A percentile compares a stretch with the other conserved stretches of the same genome.
Evolutionary conservation across 1,140 invertebrate species (phyloP).

Genomic region (Lasaia peninsularis): DNA sequence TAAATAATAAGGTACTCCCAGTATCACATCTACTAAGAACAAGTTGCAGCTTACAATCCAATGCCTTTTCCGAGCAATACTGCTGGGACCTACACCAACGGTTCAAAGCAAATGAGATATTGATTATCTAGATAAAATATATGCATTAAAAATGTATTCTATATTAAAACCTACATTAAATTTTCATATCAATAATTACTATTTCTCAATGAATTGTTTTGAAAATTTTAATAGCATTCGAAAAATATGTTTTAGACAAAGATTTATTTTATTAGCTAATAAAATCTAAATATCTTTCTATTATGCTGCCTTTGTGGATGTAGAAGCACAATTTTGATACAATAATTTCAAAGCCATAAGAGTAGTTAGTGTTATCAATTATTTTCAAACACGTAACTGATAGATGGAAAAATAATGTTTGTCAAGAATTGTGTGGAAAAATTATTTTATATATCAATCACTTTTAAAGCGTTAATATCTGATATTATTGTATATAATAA

Average conservation of each 20-base stretch:
- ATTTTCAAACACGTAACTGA: slow-evolving; percentile 1
- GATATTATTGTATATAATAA: slow-evolving; percentile 62
- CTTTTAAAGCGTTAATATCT: not conserved
- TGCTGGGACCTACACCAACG: not conserved
- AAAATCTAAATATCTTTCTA: slow-evolving; percentile 7
- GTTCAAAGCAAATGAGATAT: not conserved
- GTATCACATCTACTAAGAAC: not conserved
- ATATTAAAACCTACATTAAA: not conserved
- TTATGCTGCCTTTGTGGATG: slow-evolving; percentile 7
- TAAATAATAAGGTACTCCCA: not conserved
- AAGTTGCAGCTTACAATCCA: not conserved
- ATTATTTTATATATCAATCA: slow-evolving; percentile 14
- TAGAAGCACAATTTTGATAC: slow-evolving; percentile 11
- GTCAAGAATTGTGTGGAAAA: not conserved
- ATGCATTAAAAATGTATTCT: slow-evolving; percentile 6
- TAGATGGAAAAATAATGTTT: not conserved
- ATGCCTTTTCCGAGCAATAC: not conserved
- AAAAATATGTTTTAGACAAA: slow-evolving; percentile 1
- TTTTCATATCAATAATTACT: not conserved
- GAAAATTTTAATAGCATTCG: not conserved
- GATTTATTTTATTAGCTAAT: slow-evolving; percentile 7
- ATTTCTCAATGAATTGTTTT: not conserved
- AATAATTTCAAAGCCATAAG: not conserved
- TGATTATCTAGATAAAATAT: not conserved
- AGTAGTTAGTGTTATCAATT: not conserved